Evolutionary conservation across 2,113 vertebrate species (phyloP).

Genomic region (Leptobrachium leishanense): DNA sequence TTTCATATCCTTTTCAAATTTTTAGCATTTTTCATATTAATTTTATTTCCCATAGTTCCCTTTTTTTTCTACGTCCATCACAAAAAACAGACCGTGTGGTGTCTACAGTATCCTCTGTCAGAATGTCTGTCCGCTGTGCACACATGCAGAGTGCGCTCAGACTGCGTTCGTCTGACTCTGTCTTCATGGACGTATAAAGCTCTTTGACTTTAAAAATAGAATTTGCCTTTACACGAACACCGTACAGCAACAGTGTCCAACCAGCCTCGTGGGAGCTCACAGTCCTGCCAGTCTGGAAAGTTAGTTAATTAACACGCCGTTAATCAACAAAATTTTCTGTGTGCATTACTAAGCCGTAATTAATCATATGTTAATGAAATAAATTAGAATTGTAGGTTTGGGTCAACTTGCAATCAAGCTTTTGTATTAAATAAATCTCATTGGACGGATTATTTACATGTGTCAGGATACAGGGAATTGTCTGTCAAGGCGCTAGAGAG

Average conservation of each 20-base stretch:
- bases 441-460: neutral
- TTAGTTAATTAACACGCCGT: too few relatives aligned
- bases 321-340: neutral
- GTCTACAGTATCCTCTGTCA: too few relatives aligned
- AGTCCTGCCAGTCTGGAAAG: neutral
- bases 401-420: neutral
- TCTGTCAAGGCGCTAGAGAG: neutral
- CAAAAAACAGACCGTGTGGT: too few relatives aligned
- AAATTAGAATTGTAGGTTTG: neutral
- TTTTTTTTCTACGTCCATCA: too few relatives aligned
- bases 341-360: neutral
- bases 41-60: too few relatives aligned
- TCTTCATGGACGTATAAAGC: too few relatives aligned
- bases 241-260: neutral
- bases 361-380: neutral
- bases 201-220: neutral
- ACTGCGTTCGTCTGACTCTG: too few relatives aligned
- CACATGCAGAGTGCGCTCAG: too few relatives aligned
- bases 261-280: neutral
- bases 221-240: neutral
- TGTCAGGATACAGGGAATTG: neutral
- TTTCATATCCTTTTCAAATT: too few relatives aligned
- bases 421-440: neutral
- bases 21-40: too few relatives aligned
- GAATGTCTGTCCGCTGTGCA: too few relatives aligned